phyloP scores from a whole-genome alignment of 2,888 invertebrate species.

The Timema cristinae region DNA sequence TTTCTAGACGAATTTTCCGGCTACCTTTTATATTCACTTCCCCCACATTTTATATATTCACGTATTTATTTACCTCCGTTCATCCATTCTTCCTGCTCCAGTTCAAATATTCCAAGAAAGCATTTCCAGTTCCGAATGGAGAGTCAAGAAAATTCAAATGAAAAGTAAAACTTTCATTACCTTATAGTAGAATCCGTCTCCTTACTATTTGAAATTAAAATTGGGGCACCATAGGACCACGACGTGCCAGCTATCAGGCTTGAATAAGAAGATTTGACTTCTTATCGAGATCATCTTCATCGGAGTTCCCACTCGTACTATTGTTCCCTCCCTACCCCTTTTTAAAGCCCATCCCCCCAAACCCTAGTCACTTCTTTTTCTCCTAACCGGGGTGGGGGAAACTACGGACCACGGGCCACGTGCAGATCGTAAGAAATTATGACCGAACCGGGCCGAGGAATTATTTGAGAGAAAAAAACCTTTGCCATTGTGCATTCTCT shows the following conservation, averaged over 20 bases:
- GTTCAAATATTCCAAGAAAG: constrained; percentile 14
- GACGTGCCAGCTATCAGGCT: background rate
- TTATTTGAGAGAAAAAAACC: too few species aligned
- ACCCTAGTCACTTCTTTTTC: too few species aligned
- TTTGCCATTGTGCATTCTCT: too few species aligned
- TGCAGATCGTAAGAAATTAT: too few species aligned
- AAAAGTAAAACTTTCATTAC: constrained; percentile 18
- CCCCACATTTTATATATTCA: too few species aligned
- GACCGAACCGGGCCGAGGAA: too few species aligned
- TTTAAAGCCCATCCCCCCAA: background rate
- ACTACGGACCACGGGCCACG: too few species aligned
- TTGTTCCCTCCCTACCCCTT: constrained; percentile 8
- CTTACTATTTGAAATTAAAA: constrained; percentile 18
- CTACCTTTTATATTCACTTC: too few species aligned
- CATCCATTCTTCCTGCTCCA: background rate
- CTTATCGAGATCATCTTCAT: constrained; percentile 16
- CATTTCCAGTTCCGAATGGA: background rate
- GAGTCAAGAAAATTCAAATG: background rate
- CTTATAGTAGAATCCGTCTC: constrained; percentile 4
- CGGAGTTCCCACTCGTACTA: background rate
- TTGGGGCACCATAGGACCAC: background rate
- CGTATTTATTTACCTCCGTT: constrained; percentile 6
- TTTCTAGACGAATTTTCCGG: too few species aligned
- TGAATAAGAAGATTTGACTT: constrained; percentile 13
- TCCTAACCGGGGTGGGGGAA: too few species aligned